Conservation (phyloP, 2,797 vertebrate genomes). For the Sternarchorhynchus goeldii region DNA sequence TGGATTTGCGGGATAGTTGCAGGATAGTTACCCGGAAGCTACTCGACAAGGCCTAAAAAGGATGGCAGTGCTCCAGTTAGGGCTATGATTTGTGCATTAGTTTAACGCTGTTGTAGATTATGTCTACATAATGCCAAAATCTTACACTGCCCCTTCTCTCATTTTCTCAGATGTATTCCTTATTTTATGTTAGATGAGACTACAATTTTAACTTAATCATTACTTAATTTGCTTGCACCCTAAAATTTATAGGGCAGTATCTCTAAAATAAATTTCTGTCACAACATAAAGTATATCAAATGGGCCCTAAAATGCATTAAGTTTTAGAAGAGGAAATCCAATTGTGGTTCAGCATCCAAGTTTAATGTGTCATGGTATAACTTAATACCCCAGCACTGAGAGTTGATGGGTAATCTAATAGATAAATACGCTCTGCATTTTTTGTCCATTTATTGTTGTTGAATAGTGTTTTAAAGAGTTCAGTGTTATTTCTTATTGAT, state of each 20-base stretch:
- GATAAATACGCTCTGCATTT: constrained; percentile 1
- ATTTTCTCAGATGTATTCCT: neutral
- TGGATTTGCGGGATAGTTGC: neutral
- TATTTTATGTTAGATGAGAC: neutral
- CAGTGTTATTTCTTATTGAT: neutral
- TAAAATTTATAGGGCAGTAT: neutral
- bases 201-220: neutral
- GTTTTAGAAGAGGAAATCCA: constrained; percentile 35
- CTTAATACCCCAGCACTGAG: neutral
- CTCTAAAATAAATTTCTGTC: constrained; percentile 13
- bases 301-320: constrained; percentile 10
- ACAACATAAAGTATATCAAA: constrained; percentile 43
- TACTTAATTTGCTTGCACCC: constrained; percentile 10
- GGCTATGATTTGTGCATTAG: neutral
- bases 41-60: neutral
- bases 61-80: constrained; percentile 3
- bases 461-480: neutral
- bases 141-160: no score
- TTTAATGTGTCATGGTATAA: constrained; percentile 11
- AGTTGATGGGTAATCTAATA: constrained; percentile 10
- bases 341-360: constrained; percentile 27
- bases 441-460: neutral
- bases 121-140: neutral
- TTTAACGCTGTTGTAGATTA: no score
- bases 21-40: constrained; percentile 21